Base-by-base conservation (phyloP, 2,888 invertebrate genomes). In the Tipula helvola region DNA sequence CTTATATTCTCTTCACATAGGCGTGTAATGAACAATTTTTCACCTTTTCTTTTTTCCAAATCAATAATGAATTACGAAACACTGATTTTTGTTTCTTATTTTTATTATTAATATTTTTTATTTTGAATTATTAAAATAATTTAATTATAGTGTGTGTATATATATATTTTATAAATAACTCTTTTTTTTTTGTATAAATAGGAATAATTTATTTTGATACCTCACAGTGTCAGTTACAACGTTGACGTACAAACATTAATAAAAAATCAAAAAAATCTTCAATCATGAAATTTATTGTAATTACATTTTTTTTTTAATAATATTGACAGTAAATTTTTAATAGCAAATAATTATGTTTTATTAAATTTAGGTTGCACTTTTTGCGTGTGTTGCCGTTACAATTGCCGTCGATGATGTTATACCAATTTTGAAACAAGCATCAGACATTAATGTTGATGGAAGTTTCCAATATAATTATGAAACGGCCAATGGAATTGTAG, bases 401-500 rank as follows among this genome's bases (percentile, higher is more conserved):
- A 18, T 42, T 28, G 85, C 85, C 5, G 85, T 13, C 18, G 85
- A 42, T 28, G 42, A 85, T 13, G 84, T 39, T 3, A 12, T 85
- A 10, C 85, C 85, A 85, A 85, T 85, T 42, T 18, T 85, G n/a
- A 7, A 28, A 42, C 85, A 85, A 85, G 42, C 42, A 3, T 42
- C 41, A n/a, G 85, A 85, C 18, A 85, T 85, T 85, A 42, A 85
- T 13, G 42, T 42, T 5, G 42, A 85, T 44, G 85, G 85, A 44
- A 5, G 8, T 10, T 85, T 42, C 85, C n/a, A 42, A 85, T 85
- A 85, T 18, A 13, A 12, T 0, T 85, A 85, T 42, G 85, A 85
- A 44, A 85, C 85, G 44, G 85, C 44, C 5, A 85, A 84, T 84
- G 84, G 84, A n/a, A 84, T 84, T 41, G 39, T 84, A 16, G 84